Conservation (phyloP, 35 echinoderm and acorn worm species). For the Apostichopus parvimensis region DNA sequence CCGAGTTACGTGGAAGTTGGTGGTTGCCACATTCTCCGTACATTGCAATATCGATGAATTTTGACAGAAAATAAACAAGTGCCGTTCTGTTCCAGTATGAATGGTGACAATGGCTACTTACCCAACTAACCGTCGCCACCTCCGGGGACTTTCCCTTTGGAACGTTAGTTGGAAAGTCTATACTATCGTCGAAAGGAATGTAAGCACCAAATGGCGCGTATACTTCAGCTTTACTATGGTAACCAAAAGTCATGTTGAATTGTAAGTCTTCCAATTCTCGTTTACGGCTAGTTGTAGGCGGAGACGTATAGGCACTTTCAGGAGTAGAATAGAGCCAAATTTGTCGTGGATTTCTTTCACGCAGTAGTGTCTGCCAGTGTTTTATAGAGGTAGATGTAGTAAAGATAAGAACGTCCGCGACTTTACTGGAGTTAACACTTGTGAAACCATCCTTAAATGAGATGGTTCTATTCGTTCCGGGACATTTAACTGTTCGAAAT, state of each 20-base stretch:
- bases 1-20: neutral
- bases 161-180: no score
- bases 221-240: neutral
- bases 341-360: no score
- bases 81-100: conserved; percentile 40
- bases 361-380: no score
- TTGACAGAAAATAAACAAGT: conserved; percentile 45
- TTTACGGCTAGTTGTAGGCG: neutral
- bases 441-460: no score
- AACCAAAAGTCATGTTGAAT: neutral
- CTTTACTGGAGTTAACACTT: no score
- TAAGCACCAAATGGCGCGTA: conserved; percentile 1
- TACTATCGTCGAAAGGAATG: neutral
- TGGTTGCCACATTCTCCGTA: conserved; percentile 53
- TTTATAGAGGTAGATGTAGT: no score
- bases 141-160: neutral
- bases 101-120: conserved; percentile 37
- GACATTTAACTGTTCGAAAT: no score
- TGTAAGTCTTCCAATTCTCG: neutral
- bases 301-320: no score
- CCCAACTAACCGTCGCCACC: conserved; percentile 18
- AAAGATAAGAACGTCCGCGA: no score
- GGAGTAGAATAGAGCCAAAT: no score
- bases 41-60: conserved; percentile 23
- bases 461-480: no score